Evolutionary conservation across 2,797 vertebrate genomes (phyloP).

Genomic region (Petrocephalus sullivani): DNA sequence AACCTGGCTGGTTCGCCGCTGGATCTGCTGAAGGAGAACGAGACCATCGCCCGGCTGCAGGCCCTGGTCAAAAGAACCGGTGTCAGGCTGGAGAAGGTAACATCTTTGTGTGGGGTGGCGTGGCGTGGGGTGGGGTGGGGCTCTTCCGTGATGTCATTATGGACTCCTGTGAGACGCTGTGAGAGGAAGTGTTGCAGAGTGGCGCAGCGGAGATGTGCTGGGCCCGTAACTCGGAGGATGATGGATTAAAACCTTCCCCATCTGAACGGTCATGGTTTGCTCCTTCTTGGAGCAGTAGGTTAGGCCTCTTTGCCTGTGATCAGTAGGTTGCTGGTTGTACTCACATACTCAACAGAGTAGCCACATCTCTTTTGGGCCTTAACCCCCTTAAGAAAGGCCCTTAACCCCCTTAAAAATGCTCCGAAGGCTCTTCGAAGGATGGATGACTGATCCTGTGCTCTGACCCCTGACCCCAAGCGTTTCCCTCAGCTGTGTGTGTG

Average conservation of each 20-base stretch:
- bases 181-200: not conserved
- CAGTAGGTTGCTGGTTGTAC: not conserved
- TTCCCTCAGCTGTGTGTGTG: not conserved
- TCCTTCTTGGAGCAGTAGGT: not conserved
- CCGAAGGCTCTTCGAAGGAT: not conserved
- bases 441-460: not conserved
- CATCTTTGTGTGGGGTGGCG: slow-evolving; percentile 15
- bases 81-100: slow-evolving; percentile 91
- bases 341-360: not conserved
- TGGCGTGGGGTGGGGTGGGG: not conserved
- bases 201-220: not conserved
- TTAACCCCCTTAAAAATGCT: not conserved
- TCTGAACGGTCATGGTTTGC: not conserved
- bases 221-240: not conserved
- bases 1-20: slow-evolving; percentile 84
- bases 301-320: not conserved
- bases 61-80: slow-evolving; percentile 95
- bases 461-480: not conserved
- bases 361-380: not conserved
- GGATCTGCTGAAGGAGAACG: slow-evolving; percentile 89
- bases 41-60: slow-evolving; percentile 90
- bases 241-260: not conserved
- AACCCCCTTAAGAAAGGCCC: not conserved
- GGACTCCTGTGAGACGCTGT: not conserved
- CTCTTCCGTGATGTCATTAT: not conserved